Evolutionary conservation across 1,140 invertebrate genomes (phyloP).

Genomic region (Drosophila baimaii): DNA sequence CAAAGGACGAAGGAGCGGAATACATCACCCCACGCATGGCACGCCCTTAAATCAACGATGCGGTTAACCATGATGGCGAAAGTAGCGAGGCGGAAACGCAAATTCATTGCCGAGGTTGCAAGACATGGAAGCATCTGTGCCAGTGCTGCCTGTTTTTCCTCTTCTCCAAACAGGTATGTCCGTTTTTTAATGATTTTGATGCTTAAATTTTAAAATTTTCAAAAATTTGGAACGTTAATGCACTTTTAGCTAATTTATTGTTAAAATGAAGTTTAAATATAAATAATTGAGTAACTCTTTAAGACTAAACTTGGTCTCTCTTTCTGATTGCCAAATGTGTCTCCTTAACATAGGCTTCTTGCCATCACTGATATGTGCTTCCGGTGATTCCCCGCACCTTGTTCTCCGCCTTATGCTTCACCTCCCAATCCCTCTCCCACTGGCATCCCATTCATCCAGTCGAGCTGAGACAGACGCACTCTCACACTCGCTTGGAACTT

Average conservation of each 20-base stretch:
- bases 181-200: background rate
- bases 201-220: background rate
- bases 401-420: background rate
- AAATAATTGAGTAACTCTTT: background rate
- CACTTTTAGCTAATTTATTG: too few relatives aligned
- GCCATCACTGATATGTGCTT: conserved; percentile 13
- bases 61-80: conserved; percentile 52
- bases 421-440: background rate
- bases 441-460: conserved; percentile 10
- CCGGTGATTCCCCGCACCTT: background rate
- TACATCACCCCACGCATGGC: conserved; percentile 9
- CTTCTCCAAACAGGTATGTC: background rate
- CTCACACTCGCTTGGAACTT: conserved; percentile 33
- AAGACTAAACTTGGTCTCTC: too few relatives aligned
- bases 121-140: conserved; percentile 19
- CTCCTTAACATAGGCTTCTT: too few relatives aligned
- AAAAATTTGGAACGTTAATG: too few relatives aligned
- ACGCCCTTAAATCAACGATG: conserved; percentile 52
- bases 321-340: background rate
- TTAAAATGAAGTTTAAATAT: too few relatives aligned
- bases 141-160: conserved; percentile 8
- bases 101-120: conserved; percentile 42
- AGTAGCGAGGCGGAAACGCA: conserved; percentile 46
- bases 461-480: conserved; percentile 1
- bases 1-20: conserved; percentile 25